Conservation (phyloP, 2,113 vertebrate species). For the Rhizomys pruinosus region DNA sequence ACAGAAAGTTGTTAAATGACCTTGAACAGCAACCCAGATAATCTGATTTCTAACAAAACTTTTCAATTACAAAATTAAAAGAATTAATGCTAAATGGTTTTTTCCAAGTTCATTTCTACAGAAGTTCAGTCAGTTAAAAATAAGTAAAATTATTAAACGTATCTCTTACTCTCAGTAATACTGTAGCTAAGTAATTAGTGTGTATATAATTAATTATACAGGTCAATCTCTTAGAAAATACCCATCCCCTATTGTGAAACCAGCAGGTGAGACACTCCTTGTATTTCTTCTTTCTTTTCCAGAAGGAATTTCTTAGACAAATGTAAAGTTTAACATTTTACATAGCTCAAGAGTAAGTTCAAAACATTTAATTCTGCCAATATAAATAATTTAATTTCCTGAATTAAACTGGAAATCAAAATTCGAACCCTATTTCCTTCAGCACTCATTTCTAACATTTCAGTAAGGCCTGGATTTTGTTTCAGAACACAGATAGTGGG, state of each 20-base stretch:
- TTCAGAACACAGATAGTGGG: neutral
- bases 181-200: constrained; percentile 3
- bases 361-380: constrained; percentile 57
- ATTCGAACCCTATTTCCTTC: neutral
- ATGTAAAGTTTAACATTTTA: constrained; percentile 49
- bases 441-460: neutral
- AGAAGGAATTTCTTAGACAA: constrained; percentile 63
- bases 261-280: neutral
- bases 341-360: constrained; percentile 45
- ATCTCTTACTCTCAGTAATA: neutral
- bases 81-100: constrained; percentile 31
- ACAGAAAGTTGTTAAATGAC: constrained; percentile 39
- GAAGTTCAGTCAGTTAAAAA: constrained; percentile 58
- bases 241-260: neutral
- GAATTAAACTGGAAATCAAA: constrained; percentile 62
- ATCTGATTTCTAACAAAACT: constrained; percentile 51
- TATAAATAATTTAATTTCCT: constrained; percentile 59
- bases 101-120: constrained; percentile 24
- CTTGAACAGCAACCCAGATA: constrained; percentile 6
- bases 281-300: constrained; percentile 57
- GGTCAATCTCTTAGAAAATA: constrained; percentile 42
- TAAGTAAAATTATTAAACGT: constrained; percentile 47
- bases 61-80: constrained; percentile 21
- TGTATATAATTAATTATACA: neutral
- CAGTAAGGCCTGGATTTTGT: constrained; percentile 50